These are phyloP conservation scores for Drosophila niveifrons DNA, from an alignment of 2,888 invertebrate genomes.

Conservation along the genomic window DNA sequence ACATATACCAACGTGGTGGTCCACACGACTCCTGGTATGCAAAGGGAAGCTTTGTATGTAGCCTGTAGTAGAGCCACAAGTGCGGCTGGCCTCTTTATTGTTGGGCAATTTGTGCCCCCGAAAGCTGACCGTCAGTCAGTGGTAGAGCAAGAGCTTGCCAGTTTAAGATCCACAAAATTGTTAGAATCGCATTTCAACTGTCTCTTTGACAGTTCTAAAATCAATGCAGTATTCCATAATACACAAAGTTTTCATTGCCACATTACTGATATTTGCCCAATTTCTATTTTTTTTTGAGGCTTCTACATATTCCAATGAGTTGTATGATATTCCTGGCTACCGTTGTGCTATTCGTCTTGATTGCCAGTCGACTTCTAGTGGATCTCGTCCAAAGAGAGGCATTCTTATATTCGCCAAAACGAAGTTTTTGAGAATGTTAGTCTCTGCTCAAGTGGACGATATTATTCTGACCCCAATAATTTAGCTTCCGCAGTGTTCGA, in stretches of 20 bases:
- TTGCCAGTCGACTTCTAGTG: background rate
- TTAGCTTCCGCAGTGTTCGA: constrained; percentile 4
- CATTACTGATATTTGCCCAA: background rate
- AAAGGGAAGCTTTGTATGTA: background rate
- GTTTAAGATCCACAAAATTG: too few relatives aligned
- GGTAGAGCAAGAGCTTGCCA: too few relatives aligned
- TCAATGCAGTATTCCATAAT: background rate
- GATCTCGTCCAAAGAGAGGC: background rate
- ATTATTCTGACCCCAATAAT: background rate
- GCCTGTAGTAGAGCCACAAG: background rate
- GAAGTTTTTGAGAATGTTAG: background rate
- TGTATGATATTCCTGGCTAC: background rate
- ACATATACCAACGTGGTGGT: too few relatives aligned
- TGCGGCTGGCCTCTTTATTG: too few relatives aligned
- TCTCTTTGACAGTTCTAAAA: background rate
- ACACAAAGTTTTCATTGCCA: background rate
- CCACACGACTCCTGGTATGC: too few relatives aligned
- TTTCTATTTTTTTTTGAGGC: background rate
- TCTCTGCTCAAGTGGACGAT: background rate
- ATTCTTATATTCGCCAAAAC: background rate
- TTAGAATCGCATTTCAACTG: too few relatives aligned
- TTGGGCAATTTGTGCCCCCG: too few relatives aligned
- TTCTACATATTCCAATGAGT: background rate
- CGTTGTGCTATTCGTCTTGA: background rate
- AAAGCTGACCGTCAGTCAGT: too few relatives aligned